These are phyloP conservation scores for Prionace glauca DNA, from an alignment of 2,797 vertebrate species.

Conservation along the genomic window DNA sequence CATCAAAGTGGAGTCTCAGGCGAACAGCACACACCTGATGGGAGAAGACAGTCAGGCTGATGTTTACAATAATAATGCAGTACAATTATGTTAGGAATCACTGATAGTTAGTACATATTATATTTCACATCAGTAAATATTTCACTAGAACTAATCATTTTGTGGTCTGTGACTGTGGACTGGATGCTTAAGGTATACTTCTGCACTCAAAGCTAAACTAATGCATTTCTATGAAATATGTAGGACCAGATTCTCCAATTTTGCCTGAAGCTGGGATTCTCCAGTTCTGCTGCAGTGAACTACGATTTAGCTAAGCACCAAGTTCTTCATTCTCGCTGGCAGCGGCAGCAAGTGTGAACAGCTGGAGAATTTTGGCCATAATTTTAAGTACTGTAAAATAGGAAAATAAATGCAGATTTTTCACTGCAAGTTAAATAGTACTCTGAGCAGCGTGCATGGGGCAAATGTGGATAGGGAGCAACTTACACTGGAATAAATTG, in stretches of 20 bases:
- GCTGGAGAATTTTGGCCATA: neutral
- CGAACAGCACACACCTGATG: conserved; percentile 72
- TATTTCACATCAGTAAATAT: neutral
- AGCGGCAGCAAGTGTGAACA: too few species aligned
- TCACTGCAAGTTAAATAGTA: neutral
- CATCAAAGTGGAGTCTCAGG: conserved; percentile 74
- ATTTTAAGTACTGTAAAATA: neutral
- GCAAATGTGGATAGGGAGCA: neutral
- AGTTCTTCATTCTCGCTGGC: too few species aligned
- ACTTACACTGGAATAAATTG: neutral
- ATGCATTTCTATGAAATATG: neutral
- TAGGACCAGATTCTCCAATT: too few species aligned
- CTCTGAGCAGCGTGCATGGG: neutral
- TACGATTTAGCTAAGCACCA: too few species aligned
- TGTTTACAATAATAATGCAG: neutral
- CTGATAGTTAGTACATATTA: neutral
- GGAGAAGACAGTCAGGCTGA: neutral
- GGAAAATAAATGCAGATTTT: neutral
- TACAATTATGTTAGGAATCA: neutral
- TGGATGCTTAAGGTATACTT: too few species aligned
- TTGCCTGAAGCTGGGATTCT: too few species aligned
- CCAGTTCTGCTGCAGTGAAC: too few species aligned
- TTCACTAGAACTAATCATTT: neutral
- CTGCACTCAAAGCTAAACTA: too few species aligned
- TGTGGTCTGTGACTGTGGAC: neutral